Evolutionary conservation across 2,888 invertebrate species (phyloP), one percentile per base, ranked within the genome.

Genomic region (Drosophila prolongata): DNA sequence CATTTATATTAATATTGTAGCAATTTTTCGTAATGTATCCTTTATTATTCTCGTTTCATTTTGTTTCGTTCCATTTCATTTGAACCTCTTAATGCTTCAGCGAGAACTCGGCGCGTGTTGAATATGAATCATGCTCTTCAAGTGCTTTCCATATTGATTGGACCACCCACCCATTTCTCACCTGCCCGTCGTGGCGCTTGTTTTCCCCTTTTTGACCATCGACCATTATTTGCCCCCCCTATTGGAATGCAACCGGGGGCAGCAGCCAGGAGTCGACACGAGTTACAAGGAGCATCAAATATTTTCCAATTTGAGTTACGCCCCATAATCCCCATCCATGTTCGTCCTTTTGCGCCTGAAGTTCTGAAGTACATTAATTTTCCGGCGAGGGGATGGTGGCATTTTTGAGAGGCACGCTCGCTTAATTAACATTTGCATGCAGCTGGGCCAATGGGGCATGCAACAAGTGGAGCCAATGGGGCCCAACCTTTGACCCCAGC

Each of bases 61-160:
- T 61, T 70, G 73, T 77, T 86, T 80, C 71, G 62, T 70, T 74
- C 69, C 80, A 79, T 77, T 79, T 78, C 69, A 71, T 76, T 69
- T 64, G 47, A 52, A 68, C 50, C 70, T 78, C 78, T 76, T 78
- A 77, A 78, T 77, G 77, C 62, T 56, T 68, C 61, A 57, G 52
- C 68, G 69, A 46, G 40, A 58, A 59, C 54, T 52, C 59, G 59
- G 80, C 85, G 78, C 87, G 78, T 53, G 72, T 78, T 86, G 87
- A 83, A 86, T 81, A 83, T 81, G 81, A 81, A 81, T 81, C 73
- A 78, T 78, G 74, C 58, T 64, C 65, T 67, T 69, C 30, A 37
- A 56, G 56, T 73, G 77, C 77, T 85, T 86, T 80, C 69, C 81
- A 86, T 86, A 82, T 86, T 86, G 81, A 87, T 81, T 81, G 76